Base-by-base conservation (phyloP, 2,888 invertebrate species). In the Tipula unca region DNA sequence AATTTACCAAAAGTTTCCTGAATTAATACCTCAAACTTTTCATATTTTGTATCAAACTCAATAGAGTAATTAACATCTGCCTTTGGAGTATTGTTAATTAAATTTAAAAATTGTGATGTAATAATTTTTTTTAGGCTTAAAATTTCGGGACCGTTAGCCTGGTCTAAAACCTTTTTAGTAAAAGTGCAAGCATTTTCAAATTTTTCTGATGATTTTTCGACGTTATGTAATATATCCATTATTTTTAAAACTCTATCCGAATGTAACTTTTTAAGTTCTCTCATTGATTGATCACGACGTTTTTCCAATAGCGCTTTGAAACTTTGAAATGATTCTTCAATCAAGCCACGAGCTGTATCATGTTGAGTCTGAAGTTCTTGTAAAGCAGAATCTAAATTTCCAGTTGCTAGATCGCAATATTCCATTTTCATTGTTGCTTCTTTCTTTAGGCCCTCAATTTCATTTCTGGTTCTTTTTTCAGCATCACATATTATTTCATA, bases 151-250 rank as follows among this genome's bases (percentile, higher is more conserved):
- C 95, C 95, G 89, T 96, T 97, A 32, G 97, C 97, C 89, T 95
- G 94, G 87, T 96, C 95, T 86, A 97, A 91, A 84, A 98, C 93
- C 87, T 96, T 94, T 17, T 94, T 93, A 0, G 97, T 95, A 89
- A 97, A 98, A 88, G 95, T 95, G 89, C 96, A 96, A 10, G 97
- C 97, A 89, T 96, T 96, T 89, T 97, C 96, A 87, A 98, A 94
- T 88, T 95, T 95, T 87, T 95, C 95, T 87, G 96, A 94, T 3
- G 95, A 95, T 89, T 96, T 96, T 88, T 96, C 97, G 86, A 97
- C 94, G 86, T 94, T 94, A 89, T 96, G 95, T 89, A 95, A 94
- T 87, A 95, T 92, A 89, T 97, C 97, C 97, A 98, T 98, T 42
- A 98, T 95, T 90, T 95, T 95, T 54, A 98, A 92, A 90, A 97